Evolutionary conservation across 92 coral and sea anemone species (phyloP).

Genomic region (Phenganax subtilis): DNA sequence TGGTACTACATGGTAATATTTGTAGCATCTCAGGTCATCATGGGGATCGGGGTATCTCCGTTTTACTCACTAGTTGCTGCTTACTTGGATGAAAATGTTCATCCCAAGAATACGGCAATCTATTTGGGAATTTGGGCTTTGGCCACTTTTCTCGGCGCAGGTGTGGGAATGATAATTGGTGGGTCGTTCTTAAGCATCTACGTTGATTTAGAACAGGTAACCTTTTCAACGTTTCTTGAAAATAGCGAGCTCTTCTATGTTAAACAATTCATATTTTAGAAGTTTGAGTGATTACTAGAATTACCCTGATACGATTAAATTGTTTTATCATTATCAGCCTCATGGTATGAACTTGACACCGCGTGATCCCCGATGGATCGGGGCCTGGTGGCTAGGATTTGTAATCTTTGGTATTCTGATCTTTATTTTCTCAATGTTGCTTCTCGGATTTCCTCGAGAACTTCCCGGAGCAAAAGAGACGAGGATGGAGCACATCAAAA

Average conservation of each 20-base stretch:
- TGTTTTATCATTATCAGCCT: constrained; percentile 47
- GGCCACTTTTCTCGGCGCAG: constrained; percentile 60
- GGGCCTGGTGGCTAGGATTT: constrained; percentile 97
- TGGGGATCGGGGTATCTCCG: constrained; percentile 77
- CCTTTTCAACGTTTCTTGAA: too few species aligned
- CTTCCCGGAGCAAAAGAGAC: constrained; percentile 92
- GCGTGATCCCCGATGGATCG: constrained; percentile 81
- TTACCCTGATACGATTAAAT: too few species aligned
- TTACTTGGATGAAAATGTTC: constrained; percentile 77
- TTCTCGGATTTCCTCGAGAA: constrained; percentile 87
- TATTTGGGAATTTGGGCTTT: constrained; percentile 60
- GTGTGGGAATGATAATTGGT: constrained; percentile 64
- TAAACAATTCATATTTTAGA: too few species aligned
- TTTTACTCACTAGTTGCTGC: constrained; percentile 77
- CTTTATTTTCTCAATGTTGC: constrained; percentile 43
- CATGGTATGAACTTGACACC: constrained; percentile 60
- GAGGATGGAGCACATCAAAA: constrained; percentile 32
- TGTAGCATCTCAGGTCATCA: constrained; percentile 52
- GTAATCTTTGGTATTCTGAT: constrained; percentile 54
- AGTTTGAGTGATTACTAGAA: too few species aligned
- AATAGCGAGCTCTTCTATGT: too few species aligned
- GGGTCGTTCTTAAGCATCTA: constrained; percentile 57
- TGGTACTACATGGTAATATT: constrained; percentile 69
- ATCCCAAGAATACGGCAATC: constrained; percentile 70
- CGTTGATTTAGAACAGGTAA: constrained; percentile 61